Evolutionary conservation across 2,888 invertebrate species (phyloP).

Genomic region (Aplocera efformata): DNA sequence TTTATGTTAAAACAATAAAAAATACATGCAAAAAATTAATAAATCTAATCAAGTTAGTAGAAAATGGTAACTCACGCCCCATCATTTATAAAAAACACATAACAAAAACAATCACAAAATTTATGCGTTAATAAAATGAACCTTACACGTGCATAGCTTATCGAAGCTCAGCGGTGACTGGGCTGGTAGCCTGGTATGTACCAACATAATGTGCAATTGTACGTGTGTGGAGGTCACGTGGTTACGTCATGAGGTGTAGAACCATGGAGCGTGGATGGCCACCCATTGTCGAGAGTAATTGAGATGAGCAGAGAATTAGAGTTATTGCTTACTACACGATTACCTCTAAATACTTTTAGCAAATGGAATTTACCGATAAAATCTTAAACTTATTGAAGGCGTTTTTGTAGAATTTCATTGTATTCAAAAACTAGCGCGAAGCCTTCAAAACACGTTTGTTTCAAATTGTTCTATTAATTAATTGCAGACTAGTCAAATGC

Average conservation of each 20-base stretch:
- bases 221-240: conserved; percentile 11
- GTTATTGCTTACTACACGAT: too few relatives aligned
- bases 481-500: too few relatives aligned
- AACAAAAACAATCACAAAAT: conserved; percentile 32
- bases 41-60: conserved; percentile 15
- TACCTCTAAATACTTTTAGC: too few relatives aligned
- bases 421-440: too few relatives aligned
- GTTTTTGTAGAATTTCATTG: too few relatives aligned
- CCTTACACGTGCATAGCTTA: conserved; percentile 15
- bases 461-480: too few relatives aligned
- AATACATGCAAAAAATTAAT: conserved; percentile 10
- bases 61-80: conserved; percentile 47
- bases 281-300: conserved; percentile 4
- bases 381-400: too few relatives aligned
- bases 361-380: too few relatives aligned
- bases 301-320: too few relatives aligned
- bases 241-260: conserved; percentile 13
- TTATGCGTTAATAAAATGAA: conserved; percentile 7
- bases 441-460: too few relatives aligned
- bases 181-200: conserved; percentile 1
- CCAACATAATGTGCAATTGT: not conserved
- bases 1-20: conserved; percentile 4
- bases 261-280: not conserved
- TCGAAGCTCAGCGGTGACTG: conserved; percentile 11
- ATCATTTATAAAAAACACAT: conserved; percentile 34